Evolutionary conservation across 2,888 invertebrate genomes (phyloP).

Genomic region (Alentia gelatinosa): DNA sequence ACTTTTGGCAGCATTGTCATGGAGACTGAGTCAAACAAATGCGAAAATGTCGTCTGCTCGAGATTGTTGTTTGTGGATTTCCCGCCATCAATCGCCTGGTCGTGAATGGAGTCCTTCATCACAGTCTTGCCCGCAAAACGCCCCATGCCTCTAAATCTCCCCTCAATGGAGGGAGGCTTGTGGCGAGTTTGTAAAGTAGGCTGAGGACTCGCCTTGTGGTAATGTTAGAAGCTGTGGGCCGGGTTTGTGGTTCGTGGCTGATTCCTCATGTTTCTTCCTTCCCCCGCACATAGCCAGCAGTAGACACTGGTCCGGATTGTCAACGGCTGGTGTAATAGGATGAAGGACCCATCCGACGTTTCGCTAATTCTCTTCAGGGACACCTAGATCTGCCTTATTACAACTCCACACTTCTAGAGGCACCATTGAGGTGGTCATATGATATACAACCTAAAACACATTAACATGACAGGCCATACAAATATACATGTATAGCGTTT

Average conservation of each 20-base stretch:
- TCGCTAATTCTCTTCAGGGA: neutral
- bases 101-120: constrained; percentile 15
- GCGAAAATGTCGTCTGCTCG: constrained; percentile 28
- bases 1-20: constrained; percentile 11
- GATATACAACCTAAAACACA: too few species aligned
- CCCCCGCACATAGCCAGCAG: neutral
- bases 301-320: neutral
- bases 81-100: neutral
- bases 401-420: too few species aligned
- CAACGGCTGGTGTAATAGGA: neutral
- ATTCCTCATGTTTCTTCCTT: neutral
- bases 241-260: neutral
- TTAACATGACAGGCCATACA: too few species aligned
- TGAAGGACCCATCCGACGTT: neutral
- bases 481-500: too few species aligned
- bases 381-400: too few species aligned
- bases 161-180: neutral
- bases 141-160: neutral
- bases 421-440: too few species aligned
- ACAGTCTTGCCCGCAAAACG: neutral
- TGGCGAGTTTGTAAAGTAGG: neutral
- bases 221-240: neutral
- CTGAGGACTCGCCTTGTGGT: neutral
- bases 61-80: constrained; percentile 23
- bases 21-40: constrained; percentile 2